Evolutionary conservation across 2,797 vertebrate genomes (phyloP).

Genomic region (Dicrostonyx torquatus): DNA sequence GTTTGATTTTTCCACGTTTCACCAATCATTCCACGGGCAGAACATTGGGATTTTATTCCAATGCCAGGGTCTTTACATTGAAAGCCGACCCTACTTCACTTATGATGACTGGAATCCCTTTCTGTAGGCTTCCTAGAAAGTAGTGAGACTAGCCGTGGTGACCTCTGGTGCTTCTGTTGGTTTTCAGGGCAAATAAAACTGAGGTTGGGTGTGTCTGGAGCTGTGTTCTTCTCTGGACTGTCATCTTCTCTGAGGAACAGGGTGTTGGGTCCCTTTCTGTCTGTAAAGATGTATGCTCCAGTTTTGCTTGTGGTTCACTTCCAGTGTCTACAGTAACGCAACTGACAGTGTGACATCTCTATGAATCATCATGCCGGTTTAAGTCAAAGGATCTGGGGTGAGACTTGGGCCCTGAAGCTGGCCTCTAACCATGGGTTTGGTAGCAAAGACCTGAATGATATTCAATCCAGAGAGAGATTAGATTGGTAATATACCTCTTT

Average conservation of each 20-base stretch:
- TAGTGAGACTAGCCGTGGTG: background rate
- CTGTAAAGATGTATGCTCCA: background rate
- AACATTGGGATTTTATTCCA: constrained; percentile 81
- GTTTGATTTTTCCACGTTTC: constrained; percentile 86
- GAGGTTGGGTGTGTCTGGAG: background rate
- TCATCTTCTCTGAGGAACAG: background rate
- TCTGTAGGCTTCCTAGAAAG: background rate
- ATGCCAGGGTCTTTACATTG: constrained; percentile 65
- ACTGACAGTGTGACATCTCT: background rate
- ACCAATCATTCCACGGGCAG: constrained; percentile 84
- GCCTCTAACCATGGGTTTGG: background rate
- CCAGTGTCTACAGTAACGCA: background rate
- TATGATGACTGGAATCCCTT: fast-evolving
- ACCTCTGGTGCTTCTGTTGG: background rate
- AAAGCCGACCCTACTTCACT: background rate
- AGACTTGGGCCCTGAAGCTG: background rate
- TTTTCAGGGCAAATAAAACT: background rate
- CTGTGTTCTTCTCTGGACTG: background rate
- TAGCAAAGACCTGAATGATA: background rate
- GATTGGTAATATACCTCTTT: background rate
- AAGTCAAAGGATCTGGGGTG: background rate
- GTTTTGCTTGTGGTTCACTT: background rate
- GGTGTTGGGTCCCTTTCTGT: background rate
- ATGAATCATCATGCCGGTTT: background rate
- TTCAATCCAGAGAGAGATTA: background rate